Percentiles rank a stretch among this genome's conserved stretches.
These are phyloP conservation scores for Sibirionetta formosa DNA, from an alignment of 2,797 vertebrate species.

Conservation along the genomic window DNA sequence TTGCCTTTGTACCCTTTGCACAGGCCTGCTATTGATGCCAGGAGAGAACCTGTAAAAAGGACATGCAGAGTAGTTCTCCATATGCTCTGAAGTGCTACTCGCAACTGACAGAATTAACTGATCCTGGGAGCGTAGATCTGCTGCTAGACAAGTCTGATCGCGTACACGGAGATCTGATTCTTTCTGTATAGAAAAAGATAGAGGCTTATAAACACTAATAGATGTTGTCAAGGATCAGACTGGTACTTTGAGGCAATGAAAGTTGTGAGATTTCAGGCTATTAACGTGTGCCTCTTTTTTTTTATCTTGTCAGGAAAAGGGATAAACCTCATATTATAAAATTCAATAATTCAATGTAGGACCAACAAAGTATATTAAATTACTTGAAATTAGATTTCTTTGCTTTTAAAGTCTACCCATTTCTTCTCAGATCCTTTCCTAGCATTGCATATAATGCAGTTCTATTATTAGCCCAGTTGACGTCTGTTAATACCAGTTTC, in stretches of 20 bases:
- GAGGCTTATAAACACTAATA: neutral
- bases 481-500: neutral
- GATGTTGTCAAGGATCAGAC: neutral
- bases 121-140: neutral
- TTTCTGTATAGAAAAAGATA: neutral
- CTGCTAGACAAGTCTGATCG: neutral
- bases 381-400: neutral
- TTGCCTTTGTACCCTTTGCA: neutral
- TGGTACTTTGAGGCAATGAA: neutral
- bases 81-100: neutral
- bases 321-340: neutral
- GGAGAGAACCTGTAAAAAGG: neutral
- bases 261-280: neutral
- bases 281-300: fast-evolving
- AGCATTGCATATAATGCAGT: neutral
- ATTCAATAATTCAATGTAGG: neutral
- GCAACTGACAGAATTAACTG: neutral
- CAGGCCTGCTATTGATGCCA: neutral
- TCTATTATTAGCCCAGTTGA: neutral
- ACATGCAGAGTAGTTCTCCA: neutral
- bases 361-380: neutral
- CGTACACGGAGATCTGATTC: neutral
- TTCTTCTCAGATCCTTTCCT: neutral
- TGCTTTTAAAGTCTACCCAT: neutral
- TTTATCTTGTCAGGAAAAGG: neutral